These are phyloP conservation scores for Phorcus lineatus DNA, from an alignment of 2,888 invertebrate genomes.

Conservation along the genomic window DNA sequence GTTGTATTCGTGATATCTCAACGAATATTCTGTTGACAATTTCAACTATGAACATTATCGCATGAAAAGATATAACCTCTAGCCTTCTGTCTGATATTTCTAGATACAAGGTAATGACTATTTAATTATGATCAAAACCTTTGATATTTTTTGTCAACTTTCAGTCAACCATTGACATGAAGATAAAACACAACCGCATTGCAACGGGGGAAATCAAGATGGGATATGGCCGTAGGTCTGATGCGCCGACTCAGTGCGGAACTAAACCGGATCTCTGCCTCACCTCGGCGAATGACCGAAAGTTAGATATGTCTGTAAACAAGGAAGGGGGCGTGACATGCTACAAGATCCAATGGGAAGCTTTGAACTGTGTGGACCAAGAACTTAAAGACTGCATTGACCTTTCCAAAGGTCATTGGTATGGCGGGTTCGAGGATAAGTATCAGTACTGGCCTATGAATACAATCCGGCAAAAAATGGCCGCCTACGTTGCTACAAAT, in stretches of 20 bases:
- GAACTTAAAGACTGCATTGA: constrained; percentile 57
- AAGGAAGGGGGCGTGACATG: neutral
- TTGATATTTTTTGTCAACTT: no score
- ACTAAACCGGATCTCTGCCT: neutral
- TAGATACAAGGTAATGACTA: no score
- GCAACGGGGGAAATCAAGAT: neutral
- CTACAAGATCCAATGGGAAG: constrained; percentile 49
- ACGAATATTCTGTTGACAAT: no score
- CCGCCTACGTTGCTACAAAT: constrained; percentile 64
- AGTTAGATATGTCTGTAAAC: neutral
- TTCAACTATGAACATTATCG: no score
- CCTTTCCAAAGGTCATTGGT: constrained; percentile 79
- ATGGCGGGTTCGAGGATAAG: constrained; percentile 89
- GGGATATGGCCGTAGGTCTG: neutral
- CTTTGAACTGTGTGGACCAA: constrained; percentile 46
- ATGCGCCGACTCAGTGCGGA: neutral
- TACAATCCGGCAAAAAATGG: constrained; percentile 52
- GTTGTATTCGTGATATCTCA: no score
- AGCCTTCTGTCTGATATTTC: no score
- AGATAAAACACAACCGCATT: neutral
- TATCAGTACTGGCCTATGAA: constrained; percentile 91
- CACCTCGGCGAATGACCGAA: constrained; percentile 18
- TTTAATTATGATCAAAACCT: no score
- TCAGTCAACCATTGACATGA: neutral
- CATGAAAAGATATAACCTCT: no score